Evolutionary conservation across 2,797 vertebrate genomes (phyloP).

Genomic region (Peromyscus aztecus): DNA sequence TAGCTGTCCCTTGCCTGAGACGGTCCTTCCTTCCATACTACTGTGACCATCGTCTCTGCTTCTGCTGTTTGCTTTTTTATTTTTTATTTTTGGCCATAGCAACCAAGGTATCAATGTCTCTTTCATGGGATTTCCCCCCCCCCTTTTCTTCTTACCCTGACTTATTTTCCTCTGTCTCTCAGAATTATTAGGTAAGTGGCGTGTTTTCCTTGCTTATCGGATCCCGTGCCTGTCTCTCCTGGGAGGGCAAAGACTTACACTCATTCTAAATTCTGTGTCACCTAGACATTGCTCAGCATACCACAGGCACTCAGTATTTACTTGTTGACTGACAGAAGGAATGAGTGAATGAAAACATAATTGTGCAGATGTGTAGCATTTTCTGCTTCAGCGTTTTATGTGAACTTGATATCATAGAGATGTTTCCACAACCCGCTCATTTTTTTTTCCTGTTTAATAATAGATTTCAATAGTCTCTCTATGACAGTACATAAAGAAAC

Average conservation of each 20-base stretch:
- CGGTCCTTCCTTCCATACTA: accelerated
- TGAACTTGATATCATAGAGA: background rate
- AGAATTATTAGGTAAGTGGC: background rate
- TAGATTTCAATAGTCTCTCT: constrained; percentile 50
- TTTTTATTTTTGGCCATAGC: background rate
- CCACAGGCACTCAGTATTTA: background rate
- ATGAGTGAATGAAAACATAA: background rate
- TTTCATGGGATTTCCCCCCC: background rate
- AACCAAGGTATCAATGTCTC: background rate
- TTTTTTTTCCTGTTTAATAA: constrained; percentile 64
- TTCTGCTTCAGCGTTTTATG: constrained; percentile 42
- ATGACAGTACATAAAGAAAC: constrained; percentile 61
- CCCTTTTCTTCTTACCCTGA: background rate
- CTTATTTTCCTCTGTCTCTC: background rate
- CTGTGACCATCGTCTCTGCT: background rate
- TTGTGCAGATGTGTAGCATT: background rate
- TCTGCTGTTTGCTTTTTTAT: background rate
- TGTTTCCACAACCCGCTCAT: constrained; percentile 11
- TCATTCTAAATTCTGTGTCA: background rate
- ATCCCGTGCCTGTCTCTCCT: background rate
- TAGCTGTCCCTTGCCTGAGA: background rate
- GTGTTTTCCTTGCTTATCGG: background rate
- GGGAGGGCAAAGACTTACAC: background rate
- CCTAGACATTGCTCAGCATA: background rate
- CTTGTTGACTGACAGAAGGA: background rate